Base-by-base conservation (phyloP, 2,888 invertebrate species). In the Hipparchia semele region DNA sequence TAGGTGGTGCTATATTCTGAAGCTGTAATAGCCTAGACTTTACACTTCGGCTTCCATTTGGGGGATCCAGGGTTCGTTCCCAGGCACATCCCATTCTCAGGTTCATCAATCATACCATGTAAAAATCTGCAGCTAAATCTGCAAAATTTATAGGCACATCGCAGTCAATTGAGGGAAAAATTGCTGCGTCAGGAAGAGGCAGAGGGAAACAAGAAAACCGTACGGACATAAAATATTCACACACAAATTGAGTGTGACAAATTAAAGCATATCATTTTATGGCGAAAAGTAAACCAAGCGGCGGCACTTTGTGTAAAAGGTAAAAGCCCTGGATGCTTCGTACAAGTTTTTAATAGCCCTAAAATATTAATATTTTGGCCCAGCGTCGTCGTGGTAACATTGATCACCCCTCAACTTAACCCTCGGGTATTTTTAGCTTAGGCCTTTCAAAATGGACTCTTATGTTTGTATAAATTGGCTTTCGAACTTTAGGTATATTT, bases 381-480 rank as follows among this genome's bases (percentile, higher is more conserved):
- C 70, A 51, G 73, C 76, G 76, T 76, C 61, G 77, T 77, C 77
- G 75, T 71, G 76, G 78, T 75, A 72, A 78, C 76, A 78, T 78
- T 77, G 78, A 78, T 78, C 76, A 77, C 72, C 70, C 53, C 75
- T 72, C 68, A 69, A 72, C 46, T 56, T 49, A 71, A 12, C 75
- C 53, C 12, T 66, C 51, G 56, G 65, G 60, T 71, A 69, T 73
- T 69, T 75, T 75, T 70, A 75, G 66, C 61, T 54, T 46, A 59
- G 61, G 33, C 68, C 72, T 61, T 74, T 73, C 46, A 65, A 61
- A 58, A 53, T 60, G 60, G 33, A 59, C 59, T 72, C 49, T 39
- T 58, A 58, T 56, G 13, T 58, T 13, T 6, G 12, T 23, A 58
- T 23, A 13, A 6, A 49, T 49, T 49, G 49, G 23, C 58, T 58